Base-by-base conservation (phyloP, 2,797 vertebrate species). In the Acanthiza pusilla region DNA sequence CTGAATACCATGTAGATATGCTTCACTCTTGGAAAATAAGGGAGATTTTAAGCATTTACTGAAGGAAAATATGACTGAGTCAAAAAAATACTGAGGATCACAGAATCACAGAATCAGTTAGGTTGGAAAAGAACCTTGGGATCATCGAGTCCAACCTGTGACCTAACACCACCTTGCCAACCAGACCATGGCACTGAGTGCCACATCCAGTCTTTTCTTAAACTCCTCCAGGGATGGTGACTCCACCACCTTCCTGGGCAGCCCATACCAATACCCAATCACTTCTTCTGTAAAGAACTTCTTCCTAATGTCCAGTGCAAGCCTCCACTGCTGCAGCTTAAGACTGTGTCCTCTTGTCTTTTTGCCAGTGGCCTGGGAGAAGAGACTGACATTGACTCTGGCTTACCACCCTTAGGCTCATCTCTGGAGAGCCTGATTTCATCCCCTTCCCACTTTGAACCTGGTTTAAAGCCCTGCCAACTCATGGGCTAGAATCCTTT, bases 121-220 rank as follows among this genome's bases (percentile, higher is more conserved):
- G 19, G 7, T 5, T 68, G 5, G 2, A 40, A 47, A 40, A 76
- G 8, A 68, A 17, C 7, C 71, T 47, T 34, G n/a, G 61, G 19
- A 12, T 66, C 13, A 34, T 20, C 7, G 13, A 34, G 40, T 76
- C 29, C 30, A 70, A 14, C 13, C 16, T 61, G 40, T 21, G 48
- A 26, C 7, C 63, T 47, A 76, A n/a, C 19, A 17, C 20, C 16
- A 18, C 6, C 6, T 40, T 54, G 40, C 13, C 23, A 68, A 29
- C 7, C 6, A 85, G 38, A 53, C 16, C n/a, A 38, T 0, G 0
- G n/a, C 8, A 22, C 11, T 5, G n/a, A 61, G 19, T n/a, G 7
- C 5, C 26, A 32, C 10, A n/a, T 32, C 27, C 10, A 67, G 47
- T 45, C 1, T 2, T 61, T 76, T 68, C 38, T 67, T 13, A 61